Base-by-base conservation (phyloP, 2,888 invertebrate genomes). In the Leptogaster cylindrica region DNA sequence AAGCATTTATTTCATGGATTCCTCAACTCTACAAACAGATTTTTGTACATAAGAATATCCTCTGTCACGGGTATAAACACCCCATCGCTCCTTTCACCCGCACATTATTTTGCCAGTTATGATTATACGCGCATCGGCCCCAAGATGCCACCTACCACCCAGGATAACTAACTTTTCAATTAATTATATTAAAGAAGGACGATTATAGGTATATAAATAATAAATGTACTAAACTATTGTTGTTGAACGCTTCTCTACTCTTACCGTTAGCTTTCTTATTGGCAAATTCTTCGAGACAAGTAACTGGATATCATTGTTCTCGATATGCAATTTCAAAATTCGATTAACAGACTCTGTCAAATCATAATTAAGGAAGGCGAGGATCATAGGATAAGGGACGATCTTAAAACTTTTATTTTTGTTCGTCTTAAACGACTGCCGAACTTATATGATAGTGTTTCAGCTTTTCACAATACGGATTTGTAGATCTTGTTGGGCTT, bases 1-100 rank as follows among this genome's bases (percentile, higher is more conserved):
- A 71, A 71, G 69, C 71, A 71, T 71, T 71, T 70, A 71, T 71
- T 71, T 71, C 69, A 71, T 69, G 69, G 69, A 71, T 69, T 71
- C 71, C 71, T 71, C 71, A 71, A 71, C 69, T 71, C 66, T 71
- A 71, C 68, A 71, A 69, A 71, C 65, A 71, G 65, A 70, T 63
- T 66, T 65, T 67, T 67, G 50, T 67, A 69, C 50, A 67, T 65
- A 67, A 66, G 67, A 67, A 69, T 69, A 69, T 55, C 65, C 64
- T 69, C 51, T 67, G 67, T 67, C 67, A 39, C 61, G 67, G 61
- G 65, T 16, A 10, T 10, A 31, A 50, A 25, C 23, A n/a, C 25
- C 20, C 52, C 20, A 5, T 20, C 10, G n/a, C 4, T 5, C n/a
- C n/a, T n/a, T n/a, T n/a, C n/a, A n/a, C n/a, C n/a, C n/a, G n/a